phyloP scores from a whole-genome alignment of 2,797 vertebrate species.

The Enteromius mattozi region DNA sequence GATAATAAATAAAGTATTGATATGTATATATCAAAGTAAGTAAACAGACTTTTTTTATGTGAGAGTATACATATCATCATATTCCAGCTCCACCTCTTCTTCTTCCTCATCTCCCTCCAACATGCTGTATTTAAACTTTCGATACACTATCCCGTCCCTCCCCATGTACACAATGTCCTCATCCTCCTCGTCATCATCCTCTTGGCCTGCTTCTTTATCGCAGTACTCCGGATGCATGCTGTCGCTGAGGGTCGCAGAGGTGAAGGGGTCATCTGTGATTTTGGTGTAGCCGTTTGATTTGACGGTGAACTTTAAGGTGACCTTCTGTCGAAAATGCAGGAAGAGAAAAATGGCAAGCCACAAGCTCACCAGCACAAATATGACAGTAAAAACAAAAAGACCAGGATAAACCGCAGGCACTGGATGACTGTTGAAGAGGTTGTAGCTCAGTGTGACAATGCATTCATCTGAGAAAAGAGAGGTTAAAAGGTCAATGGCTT shows the following conservation, averaged over 20 bases:
- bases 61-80: slow-evolving; percentile 88
- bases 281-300: slow-evolving; percentile 82
- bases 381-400: slow-evolving; percentile 68
- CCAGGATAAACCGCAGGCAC: slow-evolving; percentile 58
- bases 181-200: slow-evolving; percentile 80
- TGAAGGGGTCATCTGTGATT: slow-evolving; percentile 66
- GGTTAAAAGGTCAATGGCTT: background rate
- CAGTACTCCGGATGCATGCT: slow-evolving; percentile 82
- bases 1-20: background rate
- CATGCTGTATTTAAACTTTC: slow-evolving; percentile 90
- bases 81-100: slow-evolving; percentile 89
- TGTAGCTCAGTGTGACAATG: slow-evolving; percentile 72
- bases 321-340: slow-evolving; percentile 73
- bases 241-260: slow-evolving; percentile 66
- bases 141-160: slow-evolving; percentile 90
- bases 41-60: slow-evolving; percentile 65
- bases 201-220: slow-evolving; percentile 74
- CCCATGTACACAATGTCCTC: slow-evolving; percentile 96
- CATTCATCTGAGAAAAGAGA: slow-evolving; percentile 74
- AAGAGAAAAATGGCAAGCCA: slow-evolving; percentile 78
- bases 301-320: slow-evolving; percentile 17
- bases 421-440: slow-evolving; percentile 24
- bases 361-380: slow-evolving; percentile 77
- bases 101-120: slow-evolving; percentile 88
- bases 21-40: background rate